Conservation (phyloP, 2,797 vertebrate species). For the Leptodactylus fallax region DNA sequence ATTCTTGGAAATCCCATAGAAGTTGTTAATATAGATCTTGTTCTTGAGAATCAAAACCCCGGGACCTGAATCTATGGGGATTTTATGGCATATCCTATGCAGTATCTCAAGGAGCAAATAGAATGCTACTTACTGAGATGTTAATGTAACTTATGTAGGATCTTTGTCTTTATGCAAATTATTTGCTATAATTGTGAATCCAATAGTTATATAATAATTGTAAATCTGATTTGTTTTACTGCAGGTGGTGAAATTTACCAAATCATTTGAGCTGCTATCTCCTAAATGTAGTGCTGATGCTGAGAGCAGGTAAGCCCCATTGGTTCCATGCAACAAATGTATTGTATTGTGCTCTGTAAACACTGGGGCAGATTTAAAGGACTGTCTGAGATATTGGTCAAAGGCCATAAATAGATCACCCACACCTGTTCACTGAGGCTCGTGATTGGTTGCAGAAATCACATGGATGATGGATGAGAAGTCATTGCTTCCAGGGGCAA, state of each 20-base stretch:
- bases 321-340: not conserved
- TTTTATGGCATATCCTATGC: too few species aligned
- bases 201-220: not conserved
- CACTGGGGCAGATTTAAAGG: not conserved
- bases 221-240: conserved; percentile 49
- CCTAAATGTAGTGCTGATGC: conserved; percentile 96
- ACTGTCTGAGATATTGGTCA: too few species aligned
- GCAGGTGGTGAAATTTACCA: conserved; percentile 99
- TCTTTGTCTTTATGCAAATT: not conserved
- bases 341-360: not conserved
- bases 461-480: too few species aligned
- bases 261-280: conserved; percentile 95
- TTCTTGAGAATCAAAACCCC: too few species aligned
- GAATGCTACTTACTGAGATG: not conserved
- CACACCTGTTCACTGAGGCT: too few species aligned
- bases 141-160: not conserved
- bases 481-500: too few species aligned
- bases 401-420: too few species aligned
- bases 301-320: conserved; percentile 86
- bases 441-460: too few species aligned
- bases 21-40: too few species aligned
- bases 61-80: too few species aligned
- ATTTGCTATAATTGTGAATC: not conserved
- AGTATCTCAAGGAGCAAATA: too few species aligned
- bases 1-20: too few species aligned